Evolutionary conservation across 2,113 vertebrate species (phyloP).

Genomic region (Otocyon megalotis): DNA sequence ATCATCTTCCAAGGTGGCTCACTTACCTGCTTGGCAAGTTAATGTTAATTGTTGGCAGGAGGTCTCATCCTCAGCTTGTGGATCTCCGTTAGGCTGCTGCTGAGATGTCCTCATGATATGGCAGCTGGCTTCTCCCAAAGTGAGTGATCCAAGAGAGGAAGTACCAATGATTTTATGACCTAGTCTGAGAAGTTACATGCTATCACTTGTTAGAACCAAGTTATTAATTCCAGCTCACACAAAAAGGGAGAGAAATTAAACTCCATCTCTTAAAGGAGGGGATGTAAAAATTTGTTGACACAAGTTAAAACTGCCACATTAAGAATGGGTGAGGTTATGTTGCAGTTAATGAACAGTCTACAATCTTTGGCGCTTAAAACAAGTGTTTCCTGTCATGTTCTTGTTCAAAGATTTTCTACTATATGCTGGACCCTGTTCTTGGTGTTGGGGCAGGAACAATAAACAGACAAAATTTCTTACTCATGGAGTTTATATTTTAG

Average conservation of each 20-base stretch:
- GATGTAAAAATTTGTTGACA: not conserved
- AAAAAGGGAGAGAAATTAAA: not conserved
- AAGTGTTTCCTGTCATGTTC: not conserved
- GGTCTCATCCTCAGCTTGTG: not conserved
- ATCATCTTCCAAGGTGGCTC: not conserved
- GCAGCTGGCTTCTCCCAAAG: not conserved
- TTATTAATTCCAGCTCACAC: not conserved
- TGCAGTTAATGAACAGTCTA: not conserved
- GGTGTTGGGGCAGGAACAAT: not conserved
- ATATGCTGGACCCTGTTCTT: not conserved
- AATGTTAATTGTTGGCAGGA: not conserved
- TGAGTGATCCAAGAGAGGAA: not conserved
- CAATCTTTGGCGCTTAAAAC: not conserved
- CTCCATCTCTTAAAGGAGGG: not conserved
- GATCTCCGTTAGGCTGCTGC: not conserved
- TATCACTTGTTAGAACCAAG: not conserved
- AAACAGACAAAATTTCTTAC: not conserved
- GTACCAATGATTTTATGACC: not conserved
- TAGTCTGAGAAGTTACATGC: not conserved
- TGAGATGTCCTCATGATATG: not conserved
- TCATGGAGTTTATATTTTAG: not conserved
- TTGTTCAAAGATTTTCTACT: not conserved
- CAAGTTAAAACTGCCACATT: not conserved
- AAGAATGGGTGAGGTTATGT: not conserved
- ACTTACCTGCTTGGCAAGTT: not conserved